phyloP scores from a whole-genome alignment of 2,113 vertebrate species.

The Marmota flaviventris region DNA sequence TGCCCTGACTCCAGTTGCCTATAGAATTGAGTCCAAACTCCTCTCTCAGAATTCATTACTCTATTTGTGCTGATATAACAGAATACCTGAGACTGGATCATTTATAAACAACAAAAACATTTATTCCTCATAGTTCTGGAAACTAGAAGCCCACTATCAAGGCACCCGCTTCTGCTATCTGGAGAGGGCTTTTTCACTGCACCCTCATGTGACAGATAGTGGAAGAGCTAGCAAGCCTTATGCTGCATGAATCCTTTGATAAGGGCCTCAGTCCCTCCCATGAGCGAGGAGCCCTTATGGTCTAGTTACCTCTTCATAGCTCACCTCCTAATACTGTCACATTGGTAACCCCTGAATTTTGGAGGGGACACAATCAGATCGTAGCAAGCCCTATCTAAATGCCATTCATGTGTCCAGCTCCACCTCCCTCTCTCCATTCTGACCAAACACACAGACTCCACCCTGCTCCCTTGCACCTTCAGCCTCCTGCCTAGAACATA shows the following conservation, averaged over 20 bases:
- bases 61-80: not conserved
- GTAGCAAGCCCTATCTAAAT: not conserved
- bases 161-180: not conserved
- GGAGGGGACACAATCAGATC: not conserved
- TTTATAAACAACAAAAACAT: not conserved
- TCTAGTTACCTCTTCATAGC: not conserved
- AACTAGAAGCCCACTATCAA: not conserved
- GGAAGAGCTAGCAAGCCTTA: not conserved
- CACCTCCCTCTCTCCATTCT: too few species aligned
- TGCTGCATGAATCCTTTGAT: not conserved
- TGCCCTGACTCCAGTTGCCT: not conserved
- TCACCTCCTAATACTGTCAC: not conserved
- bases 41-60: fast-evolving
- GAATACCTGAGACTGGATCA: not conserved
- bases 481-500: not conserved
- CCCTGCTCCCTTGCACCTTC: not conserved
- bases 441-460: not conserved
- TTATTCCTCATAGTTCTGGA: too few species aligned
- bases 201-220: not conserved
- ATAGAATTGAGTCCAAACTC: not conserved
- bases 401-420: too few species aligned
- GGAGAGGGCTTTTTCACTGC: not conserved
- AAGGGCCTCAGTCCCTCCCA: not conserved
- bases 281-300: not conserved
- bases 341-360: not conserved